Evolutionary conservation across 1,140 invertebrate species (phyloP).

Genomic region (Habropoda laboriosa): DNA sequence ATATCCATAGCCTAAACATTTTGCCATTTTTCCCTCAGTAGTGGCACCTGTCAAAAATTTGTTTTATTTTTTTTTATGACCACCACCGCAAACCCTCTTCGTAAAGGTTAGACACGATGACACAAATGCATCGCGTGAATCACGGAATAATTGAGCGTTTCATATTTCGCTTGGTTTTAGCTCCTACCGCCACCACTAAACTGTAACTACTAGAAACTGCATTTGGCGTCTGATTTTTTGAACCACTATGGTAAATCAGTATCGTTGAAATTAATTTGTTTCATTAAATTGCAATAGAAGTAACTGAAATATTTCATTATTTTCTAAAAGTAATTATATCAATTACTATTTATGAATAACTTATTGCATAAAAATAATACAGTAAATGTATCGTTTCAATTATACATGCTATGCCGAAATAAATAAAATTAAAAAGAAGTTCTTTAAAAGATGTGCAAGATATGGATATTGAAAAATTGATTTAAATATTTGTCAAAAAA

Average conservation of each 20-base stretch:
- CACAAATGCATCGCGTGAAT: constrained; percentile 44
- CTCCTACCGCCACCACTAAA: background rate
- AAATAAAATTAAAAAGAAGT: background rate
- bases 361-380: background rate
- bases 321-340: background rate
- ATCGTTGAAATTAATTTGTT: background rate
- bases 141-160: constrained; percentile 22
- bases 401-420: background rate
- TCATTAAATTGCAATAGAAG: background rate
- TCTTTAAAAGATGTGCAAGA: too few relatives aligned
- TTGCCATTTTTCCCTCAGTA: constrained; percentile 44
- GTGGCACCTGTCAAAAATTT: constrained; percentile 13
- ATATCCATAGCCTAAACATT: constrained; percentile 37
- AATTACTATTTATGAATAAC: background rate
- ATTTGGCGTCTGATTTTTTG: background rate
- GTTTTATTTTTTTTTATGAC: constrained; percentile 6
- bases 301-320: background rate
- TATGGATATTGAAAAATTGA: background rate
- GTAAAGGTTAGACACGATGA: constrained; percentile 25
- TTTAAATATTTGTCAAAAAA: background rate
- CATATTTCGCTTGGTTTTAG: background rate
- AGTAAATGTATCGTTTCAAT: background rate
- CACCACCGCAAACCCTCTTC: constrained; percentile 3
- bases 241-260: background rate
- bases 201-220: background rate